These are phyloP conservation scores for Catocala sponsa DNA, from an alignment of 2,888 invertebrate genomes.

Conservation along the genomic window DNA sequence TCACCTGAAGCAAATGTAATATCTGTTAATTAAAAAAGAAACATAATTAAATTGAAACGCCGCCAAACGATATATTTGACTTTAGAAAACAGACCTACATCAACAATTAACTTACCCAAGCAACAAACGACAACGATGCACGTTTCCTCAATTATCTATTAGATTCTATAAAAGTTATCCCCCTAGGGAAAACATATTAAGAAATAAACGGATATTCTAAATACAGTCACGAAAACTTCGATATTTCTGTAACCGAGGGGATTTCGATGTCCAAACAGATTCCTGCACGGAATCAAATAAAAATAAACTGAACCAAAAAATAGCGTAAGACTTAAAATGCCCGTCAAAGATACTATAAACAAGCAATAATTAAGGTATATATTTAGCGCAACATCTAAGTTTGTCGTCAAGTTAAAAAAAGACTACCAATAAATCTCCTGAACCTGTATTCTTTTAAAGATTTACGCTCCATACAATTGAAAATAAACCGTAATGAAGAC, in stretches of 20 bases:
- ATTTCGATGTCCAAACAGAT: constrained; percentile 43
- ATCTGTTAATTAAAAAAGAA: background rate
- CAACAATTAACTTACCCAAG: constrained; percentile 10
- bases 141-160: constrained; percentile 24
- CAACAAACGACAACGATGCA: constrained; percentile 5
- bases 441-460: constrained; percentile 51
- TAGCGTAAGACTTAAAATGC: constrained; percentile 58
- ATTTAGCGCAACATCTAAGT: constrained; percentile 69
- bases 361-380: constrained; percentile 68
- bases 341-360: constrained; percentile 68
- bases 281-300: constrained; percentile 41
- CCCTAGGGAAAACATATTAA: constrained; percentile 24
- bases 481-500: constrained; percentile 54
- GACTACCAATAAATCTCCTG: constrained; percentile 56
- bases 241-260: constrained; percentile 34
- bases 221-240: constrained; percentile 27
- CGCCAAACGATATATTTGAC: background rate
- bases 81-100: background rate
- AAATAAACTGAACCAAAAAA: constrained; percentile 58
- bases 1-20: too few species aligned
- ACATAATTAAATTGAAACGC: background rate
- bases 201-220: constrained; percentile 42
- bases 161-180: constrained; percentile 17
- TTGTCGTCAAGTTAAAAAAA: constrained; percentile 80
- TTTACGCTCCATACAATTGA: constrained; percentile 45